phyloP scores from a whole-genome alignment of 2,797 vertebrate species.

The Luscinia luscinia region DNA sequence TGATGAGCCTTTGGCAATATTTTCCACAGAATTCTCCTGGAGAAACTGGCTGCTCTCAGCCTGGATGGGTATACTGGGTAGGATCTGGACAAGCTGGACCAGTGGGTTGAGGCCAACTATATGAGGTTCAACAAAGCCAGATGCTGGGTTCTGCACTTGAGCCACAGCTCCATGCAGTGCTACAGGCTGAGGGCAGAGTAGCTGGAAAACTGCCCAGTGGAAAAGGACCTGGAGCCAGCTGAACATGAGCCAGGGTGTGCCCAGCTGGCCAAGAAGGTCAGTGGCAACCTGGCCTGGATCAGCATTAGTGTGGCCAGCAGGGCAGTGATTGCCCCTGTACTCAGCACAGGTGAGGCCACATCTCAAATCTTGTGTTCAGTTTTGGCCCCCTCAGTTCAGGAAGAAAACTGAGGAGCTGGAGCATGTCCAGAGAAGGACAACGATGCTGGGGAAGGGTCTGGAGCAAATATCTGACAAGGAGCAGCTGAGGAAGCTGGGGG shows the following conservation, averaged over 20 bases:
- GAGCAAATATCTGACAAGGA: not conserved
- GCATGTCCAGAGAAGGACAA: accelerated
- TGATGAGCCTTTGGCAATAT: not conserved
- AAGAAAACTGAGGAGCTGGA: not conserved
- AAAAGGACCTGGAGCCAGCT: not conserved
- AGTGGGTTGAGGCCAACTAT: not conserved
- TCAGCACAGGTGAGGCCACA: not conserved
- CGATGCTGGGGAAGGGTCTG: not conserved
- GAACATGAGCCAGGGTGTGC: not conserved
- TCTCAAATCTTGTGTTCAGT: too few relatives aligned
- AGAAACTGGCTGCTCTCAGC: not conserved
- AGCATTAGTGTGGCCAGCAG: not conserved
- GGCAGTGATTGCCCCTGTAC: not conserved
- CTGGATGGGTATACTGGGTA: not conserved
- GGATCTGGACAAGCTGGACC: not conserved
- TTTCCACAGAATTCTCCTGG: not conserved
- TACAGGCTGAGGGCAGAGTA: not conserved
- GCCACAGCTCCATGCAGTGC: not conserved
- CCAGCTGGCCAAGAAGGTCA: not conserved
- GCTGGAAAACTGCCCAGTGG: not conserved
- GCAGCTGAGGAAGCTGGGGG: not conserved
- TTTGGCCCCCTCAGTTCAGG: not conserved
- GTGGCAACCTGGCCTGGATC: not conserved
- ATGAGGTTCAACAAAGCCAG: not conserved
- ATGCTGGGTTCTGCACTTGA: not conserved